Evolutionary conservation across 2,113 vertebrate species (phyloP).

Genomic region (Sceloporus undulatus): DNA sequence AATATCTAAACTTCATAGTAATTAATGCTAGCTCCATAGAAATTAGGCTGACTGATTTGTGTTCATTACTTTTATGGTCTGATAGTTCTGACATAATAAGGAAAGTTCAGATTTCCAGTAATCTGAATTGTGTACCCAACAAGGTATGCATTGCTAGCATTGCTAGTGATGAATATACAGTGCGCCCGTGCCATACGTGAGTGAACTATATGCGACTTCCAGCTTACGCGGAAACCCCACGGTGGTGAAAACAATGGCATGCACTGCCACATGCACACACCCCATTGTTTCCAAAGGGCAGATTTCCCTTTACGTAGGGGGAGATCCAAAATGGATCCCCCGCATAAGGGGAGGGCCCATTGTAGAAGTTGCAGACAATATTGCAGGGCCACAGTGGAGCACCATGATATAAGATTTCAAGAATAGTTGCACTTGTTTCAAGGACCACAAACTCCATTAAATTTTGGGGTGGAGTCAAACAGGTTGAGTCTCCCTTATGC

Average conservation of each 20-base stretch:
- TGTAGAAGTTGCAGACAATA: background rate
- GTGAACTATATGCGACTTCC: too few species aligned
- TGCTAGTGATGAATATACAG: background rate
- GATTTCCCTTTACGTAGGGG: too few species aligned
- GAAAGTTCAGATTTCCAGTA: background rate
- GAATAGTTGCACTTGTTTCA: background rate
- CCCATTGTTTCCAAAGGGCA: too few species aligned
- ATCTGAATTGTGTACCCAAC: background rate
- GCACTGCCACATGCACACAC: too few species aligned
- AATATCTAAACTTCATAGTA: background rate
- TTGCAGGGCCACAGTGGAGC: background rate
- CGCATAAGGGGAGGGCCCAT: too few species aligned
- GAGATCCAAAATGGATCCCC: too few species aligned
- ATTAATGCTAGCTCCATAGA: background rate
- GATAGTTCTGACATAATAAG: background rate
- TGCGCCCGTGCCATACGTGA: too few species aligned
- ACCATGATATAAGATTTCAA: background rate
- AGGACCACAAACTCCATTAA: background rate
- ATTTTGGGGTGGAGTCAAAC: background rate
- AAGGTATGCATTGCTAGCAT: background rate
- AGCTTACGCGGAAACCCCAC: too few species aligned
- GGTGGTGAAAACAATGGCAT: too few species aligned
- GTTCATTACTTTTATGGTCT: background rate
- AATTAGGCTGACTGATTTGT: background rate
- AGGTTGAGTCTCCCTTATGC: too few species aligned